Percentiles rank a stretch among this genome's conserved stretches.
phyloP scores from a whole-genome alignment of 2,888 invertebrate species.

The Ornithoptera alexandrae region DNA sequence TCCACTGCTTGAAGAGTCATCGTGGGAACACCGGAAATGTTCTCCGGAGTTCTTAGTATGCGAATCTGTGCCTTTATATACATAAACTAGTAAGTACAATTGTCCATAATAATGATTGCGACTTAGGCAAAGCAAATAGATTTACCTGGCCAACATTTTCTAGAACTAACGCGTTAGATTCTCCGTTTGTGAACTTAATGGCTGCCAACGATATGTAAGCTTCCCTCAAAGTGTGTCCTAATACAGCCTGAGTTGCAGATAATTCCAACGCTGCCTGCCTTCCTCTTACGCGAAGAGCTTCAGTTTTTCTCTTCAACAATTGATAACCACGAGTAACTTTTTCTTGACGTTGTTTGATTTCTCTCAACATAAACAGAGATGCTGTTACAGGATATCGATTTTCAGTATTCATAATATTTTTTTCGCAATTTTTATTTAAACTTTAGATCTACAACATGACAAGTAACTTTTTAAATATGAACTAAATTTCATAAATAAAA shows the following conservation, averaged over 20 bases:
- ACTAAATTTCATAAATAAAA: neutral
- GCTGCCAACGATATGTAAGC: conserved; percentile 72
- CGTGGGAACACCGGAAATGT: conserved; percentile 69
- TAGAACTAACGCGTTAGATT: conserved; percentile 69
- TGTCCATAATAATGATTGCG: neutral
- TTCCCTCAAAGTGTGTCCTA: conserved; percentile 63
- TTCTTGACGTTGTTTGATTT: conserved; percentile 67
- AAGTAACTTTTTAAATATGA: neutral
- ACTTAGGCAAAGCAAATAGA: neutral
- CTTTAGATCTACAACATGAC: neutral
- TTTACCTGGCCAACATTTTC: conserved; percentile 70
- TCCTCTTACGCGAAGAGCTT: conserved; percentile 61
- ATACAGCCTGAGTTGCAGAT: conserved; percentile 55
- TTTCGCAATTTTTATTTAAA: neutral
- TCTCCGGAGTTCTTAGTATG: conserved; percentile 62
- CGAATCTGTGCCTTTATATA: conserved; percentile 60
- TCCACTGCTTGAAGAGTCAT: conserved; percentile 61
- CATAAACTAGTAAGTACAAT: neutral
- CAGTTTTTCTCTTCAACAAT: conserved; percentile 63
- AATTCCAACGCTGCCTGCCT: conserved; percentile 62
- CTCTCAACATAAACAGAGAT: conserved; percentile 68
- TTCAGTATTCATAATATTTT: conserved; percentile 57
- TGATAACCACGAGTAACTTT: conserved; percentile 65
- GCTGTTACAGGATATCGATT: conserved; percentile 70
- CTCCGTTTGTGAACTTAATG: conserved; percentile 72